Base-by-base conservation (phyloP, 2,113 vertebrate genomes). In the Syrrhaptes paradoxus region DNA sequence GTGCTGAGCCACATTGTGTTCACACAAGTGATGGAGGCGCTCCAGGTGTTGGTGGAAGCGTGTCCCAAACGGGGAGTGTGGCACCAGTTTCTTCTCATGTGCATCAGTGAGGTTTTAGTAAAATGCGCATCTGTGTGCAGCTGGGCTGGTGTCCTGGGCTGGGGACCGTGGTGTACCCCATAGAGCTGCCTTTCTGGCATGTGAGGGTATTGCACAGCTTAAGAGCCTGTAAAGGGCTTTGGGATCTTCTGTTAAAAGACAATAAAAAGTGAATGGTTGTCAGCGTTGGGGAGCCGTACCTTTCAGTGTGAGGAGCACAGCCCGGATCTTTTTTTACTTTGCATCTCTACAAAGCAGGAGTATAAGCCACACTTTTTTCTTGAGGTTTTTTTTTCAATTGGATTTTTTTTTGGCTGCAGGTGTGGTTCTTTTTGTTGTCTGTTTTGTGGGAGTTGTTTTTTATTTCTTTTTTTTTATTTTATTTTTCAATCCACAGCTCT, bases 401-500 rank as follows among this genome's bases (percentile, higher is more conserved):
- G 32, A 22, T 26, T 14, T 66, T 16, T 58, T 91, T 90, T 73
- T 89, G n/a, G 51, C 85, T 88, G 48, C 63, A 38, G 19, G 25
- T 13, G 9, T 94, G 59, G 31, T 46, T 91, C 46, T 67, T 81
- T 67, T 32, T 87, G 41, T 48, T 87, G 31, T n/a, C 14, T 95
- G 25, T 66, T 92, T 85, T 80, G 28, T 73, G 58, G 68, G 81
- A 93, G 59, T 18, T 81, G 55, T 0, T 89, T 87, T 89, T 89
- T 78, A 10, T 85, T 83, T 70, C 2, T 75, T 70, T 10, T 51
- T 81, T 48, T 43, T 57, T 57, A n/a, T n/a, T n/a, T n/a, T n/a
- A n/a, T 46, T 38, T 19, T 58, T 6, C 41, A 78, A 31, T 62
- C 86, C 80, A 71, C 65, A 66, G 58, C 80, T 96, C 90, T 89